phyloP scores from a whole-genome alignment of 2,888 invertebrate genomes.

The Lochmaea crataegi region DNA sequence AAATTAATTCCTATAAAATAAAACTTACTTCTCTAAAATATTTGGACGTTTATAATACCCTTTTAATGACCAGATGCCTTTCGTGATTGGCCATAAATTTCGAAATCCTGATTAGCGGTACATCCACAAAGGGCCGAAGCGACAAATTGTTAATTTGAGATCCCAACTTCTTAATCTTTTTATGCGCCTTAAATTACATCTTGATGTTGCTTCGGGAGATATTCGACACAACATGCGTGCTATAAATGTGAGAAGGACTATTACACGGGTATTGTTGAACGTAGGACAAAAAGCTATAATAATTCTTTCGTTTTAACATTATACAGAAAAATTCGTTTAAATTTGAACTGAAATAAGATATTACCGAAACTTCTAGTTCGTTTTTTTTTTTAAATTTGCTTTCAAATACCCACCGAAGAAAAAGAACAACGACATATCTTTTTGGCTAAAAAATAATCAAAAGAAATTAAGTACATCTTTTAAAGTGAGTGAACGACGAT shows the following conservation, averaged over 20 bases:
- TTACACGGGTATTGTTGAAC: conserved; percentile 6
- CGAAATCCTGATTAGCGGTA: conserved; percentile 40
- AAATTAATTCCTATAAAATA: conserved; percentile 22
- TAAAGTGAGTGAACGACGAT: no score
- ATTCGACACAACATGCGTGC: conserved; percentile 15
- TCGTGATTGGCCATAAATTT: conserved; percentile 38
- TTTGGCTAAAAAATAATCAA: no score
- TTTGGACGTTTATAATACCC: conserved; percentile 39
- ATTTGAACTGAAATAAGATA: neutral
- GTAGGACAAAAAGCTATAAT: neutral
- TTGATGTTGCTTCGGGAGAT: conserved; percentile 18
- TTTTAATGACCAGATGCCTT: conserved; percentile 45
- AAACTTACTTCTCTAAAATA: conserved; percentile 30
- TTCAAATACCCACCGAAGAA: no score
- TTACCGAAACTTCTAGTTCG: no score
- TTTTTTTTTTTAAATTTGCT: no score
- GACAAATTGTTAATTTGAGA: conserved; percentile 41
- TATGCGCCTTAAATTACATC: conserved; percentile 21
- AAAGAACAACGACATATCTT: no score
- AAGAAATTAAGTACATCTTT: no score
- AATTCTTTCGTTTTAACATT: neutral
- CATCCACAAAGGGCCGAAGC: conserved; percentile 32
- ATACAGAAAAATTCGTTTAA: no score
- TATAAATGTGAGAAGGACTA: conserved; percentile 9
- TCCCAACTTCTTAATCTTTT: conserved; percentile 33